Evolutionary conservation across 1,140 invertebrate species (phyloP), one percentile per base, ranked within the genome.

Genomic region (Apis mellifera): DNA sequence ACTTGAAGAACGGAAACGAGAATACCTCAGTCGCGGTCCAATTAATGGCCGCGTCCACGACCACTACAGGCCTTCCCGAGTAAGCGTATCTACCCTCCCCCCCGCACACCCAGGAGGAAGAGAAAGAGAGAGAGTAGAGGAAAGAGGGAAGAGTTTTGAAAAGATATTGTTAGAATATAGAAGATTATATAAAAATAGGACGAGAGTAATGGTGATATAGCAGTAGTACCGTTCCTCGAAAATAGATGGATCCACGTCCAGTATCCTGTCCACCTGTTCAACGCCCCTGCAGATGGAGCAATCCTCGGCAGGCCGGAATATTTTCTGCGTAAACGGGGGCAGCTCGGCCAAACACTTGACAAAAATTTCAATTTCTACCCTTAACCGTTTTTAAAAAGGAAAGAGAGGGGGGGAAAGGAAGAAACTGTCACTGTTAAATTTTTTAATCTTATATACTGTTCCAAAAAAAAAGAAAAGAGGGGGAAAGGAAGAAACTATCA

Each of bases 1-100:
- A 92, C 85, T 96, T 96, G 90, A 99, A 98, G 92, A 97, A 98
- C 59, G 96, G 92, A 90, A 97, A 98, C 85, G 95, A 96, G 89
- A 97, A 96, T 19, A 95, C 94, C 26, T 95, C 86, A 78, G 95
- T 92, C 9, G 98, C 97, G 48, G 95, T 96, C 98, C 98, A 99
- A 86, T 96, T 95, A 32, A 76, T 88, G 11, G 96, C 97, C 0
- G 96, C 98, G 91, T 98, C 97, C 54, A 95, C 96, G 12, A 99
- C 95, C n/a, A 99, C 96, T 0, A 99, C 96, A 0, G 98, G 98
- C 26, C 95, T 94, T 0, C 96, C 96, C 19, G 95, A 95, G 90
- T 98, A 98, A 0, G 98, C 97, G 90, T 96, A 98, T 32, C 95
- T 96, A 79, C 23, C 75, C 26, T 15, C 32, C 32, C 75, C 26